Percentiles rank a stretch among this genome's conserved stretches.
phyloP scores from a whole-genome alignment of 2,888 invertebrate genomes.

The Neoscelio sp. region DNA sequence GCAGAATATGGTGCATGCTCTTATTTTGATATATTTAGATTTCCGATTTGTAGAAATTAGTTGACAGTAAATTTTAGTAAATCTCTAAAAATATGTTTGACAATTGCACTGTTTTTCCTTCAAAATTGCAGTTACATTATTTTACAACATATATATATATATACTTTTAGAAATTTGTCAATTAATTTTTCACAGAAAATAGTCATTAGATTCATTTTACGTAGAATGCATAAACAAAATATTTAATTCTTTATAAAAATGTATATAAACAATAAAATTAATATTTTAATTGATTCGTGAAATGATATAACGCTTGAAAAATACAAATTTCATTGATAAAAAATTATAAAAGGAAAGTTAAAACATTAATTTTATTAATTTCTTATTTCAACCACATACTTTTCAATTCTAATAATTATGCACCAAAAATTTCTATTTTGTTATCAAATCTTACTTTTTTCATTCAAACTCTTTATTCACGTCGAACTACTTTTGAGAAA shows the following conservation, averaged over 20 bases:
- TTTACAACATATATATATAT: not conserved
- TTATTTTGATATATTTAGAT: constrained; percentile 24
- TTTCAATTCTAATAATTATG: too few relatives aligned
- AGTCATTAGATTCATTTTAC: not conserved
- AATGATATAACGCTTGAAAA: too few relatives aligned
- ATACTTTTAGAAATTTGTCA: constrained; percentile 38
- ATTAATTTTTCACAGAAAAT: not conserved
- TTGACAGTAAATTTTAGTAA: constrained; percentile 11
- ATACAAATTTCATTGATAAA: too few relatives aligned
- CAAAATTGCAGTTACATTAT: not conserved
- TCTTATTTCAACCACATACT: too few relatives aligned
- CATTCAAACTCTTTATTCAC: not conserved
- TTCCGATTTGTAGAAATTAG: constrained; percentile 27
- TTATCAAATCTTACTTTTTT: not conserved
- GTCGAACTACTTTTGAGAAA: constrained; percentile 7
- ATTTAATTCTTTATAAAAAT: too few relatives aligned
- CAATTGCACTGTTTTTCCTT: too few relatives aligned
- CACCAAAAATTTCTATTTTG: too few relatives aligned
- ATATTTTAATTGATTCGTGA: not conserved
- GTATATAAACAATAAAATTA: constrained; percentile 3
- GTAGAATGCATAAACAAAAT: too few relatives aligned
- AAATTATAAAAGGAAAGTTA: too few relatives aligned
- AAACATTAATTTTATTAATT: too few relatives aligned
- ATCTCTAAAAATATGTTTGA: too few relatives aligned
- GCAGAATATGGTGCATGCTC: constrained; percentile 46